Evolutionary conservation across 2,797 vertebrate genomes (phyloP), one percentile per base, ranked within the genome.

Genomic region (Onychomys leucogaster): DNA sequence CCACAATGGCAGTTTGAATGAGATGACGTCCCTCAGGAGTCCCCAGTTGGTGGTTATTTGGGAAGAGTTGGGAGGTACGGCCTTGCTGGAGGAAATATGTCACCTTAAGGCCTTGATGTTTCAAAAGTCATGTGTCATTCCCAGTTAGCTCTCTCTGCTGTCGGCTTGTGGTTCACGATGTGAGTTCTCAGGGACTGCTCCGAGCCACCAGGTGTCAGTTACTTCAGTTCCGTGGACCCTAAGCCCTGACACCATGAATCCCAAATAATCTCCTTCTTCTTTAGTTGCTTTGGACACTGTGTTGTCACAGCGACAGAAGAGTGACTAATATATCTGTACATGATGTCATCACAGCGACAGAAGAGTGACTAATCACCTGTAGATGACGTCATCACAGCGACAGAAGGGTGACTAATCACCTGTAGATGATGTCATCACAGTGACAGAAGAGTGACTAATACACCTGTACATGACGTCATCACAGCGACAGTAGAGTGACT

Each of bases 301-400:
- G 10, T 27, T 21, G 0, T n/a, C 63, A 69, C 52, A 55, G 52
- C 0, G 4, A 5, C n/a, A n/a, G n/a, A n/a, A n/a, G n/a, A n/a
- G n/a, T n/a, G n/a, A n/a, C n/a, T n/a, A n/a, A n/a, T n/a, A n/a
- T n/a, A n/a, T n/a, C n/a, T n/a, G n/a, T n/a, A n/a, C n/a, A 9
- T 13, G 12, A 13, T 52, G 49, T 52, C 49, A 49, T 10, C 46
- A 49, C 46, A 49, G 46, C 5, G 4, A 5, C 52, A 52, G 49
- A 52, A 52, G 49, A 13, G 49, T 52, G 49, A 52, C 49, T 52
- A 52, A 52, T 13, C 11, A 52, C 49, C 49, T 52, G 49, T 52
- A 52, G n/a, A n/a, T n/a, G n/a, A n/a, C n/a, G n/a, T n/a, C n/a
- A n/a, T n/a, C n/a, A n/a, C n/a, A n/a, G n/a, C n/a, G 2, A 12